phyloP scores from a whole-genome alignment of 2,797 vertebrate species.

The Urosaurus nigricauda region DNA sequence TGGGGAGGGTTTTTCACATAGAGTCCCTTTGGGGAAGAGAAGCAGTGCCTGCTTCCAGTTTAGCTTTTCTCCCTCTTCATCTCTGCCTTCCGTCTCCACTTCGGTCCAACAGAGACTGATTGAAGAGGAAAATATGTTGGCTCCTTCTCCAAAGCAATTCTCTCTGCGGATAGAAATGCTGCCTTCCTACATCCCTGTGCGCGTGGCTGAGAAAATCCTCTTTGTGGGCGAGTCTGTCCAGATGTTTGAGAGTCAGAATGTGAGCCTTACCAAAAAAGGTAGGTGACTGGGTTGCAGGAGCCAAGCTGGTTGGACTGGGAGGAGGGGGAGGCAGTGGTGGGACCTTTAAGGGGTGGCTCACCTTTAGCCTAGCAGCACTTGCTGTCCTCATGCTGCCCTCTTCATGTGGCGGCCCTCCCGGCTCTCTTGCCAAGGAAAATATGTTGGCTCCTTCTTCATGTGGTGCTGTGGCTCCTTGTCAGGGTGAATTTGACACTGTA shows the following conservation, averaged over 20 bases:
- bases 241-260: conserved; percentile 99
- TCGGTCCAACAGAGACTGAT: conserved; percentile 86
- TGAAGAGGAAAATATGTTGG: conserved; percentile 98
- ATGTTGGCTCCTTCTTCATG: too few species aligned
- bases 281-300: conserved; percentile 45
- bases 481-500: background rate
- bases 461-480: background rate
- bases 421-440: background rate
- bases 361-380: background rate
- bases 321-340: background rate
- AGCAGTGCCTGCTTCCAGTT: background rate
- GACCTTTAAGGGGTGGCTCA: background rate
- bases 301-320: background rate
- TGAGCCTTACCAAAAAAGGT: conserved; percentile 94
- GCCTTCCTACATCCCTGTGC: conserved; percentile 95
- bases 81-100: background rate
- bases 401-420: background rate
- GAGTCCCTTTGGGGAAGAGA: too few species aligned
- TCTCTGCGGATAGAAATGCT: conserved; percentile 95
- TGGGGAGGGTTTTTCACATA: too few species aligned
- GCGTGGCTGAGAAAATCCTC: conserved; percentile 97
- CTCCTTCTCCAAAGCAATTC: conserved; percentile 97
- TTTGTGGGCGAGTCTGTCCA: conserved; percentile 99
- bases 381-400: too few species aligned
- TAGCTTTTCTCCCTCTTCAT: conserved; percentile 30